Percentiles rank a stretch among this genome's conserved stretches.
These are phyloP conservation scores for Tetramorium bicarinatum DNA, from an alignment of 2,888 invertebrate genomes.

Conservation along the genomic window DNA sequence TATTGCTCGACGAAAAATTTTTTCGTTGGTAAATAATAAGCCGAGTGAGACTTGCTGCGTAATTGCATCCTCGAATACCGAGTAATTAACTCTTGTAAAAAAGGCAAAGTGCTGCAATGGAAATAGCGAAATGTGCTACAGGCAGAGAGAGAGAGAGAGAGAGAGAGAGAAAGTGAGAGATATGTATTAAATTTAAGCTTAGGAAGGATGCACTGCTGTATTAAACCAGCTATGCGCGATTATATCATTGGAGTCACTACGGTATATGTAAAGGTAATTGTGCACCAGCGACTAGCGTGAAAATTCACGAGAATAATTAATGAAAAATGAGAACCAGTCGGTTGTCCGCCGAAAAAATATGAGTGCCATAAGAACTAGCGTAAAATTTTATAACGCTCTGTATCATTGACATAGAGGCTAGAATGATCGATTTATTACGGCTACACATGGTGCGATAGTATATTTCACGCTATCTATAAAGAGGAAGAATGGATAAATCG, in stretches of 20 bases:
- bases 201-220: slow-evolving; percentile 43
- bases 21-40: slow-evolving; percentile 71
- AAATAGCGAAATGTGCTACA: slow-evolving; percentile 15
- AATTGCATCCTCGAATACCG: slow-evolving; percentile 69
- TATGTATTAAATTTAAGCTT: slow-evolving; percentile 59
- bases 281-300: slow-evolving; percentile 9
- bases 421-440: slow-evolving; percentile 22
- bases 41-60: slow-evolving; percentile 69
- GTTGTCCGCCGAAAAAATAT: not conserved
- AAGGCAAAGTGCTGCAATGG: slow-evolving; percentile 1
- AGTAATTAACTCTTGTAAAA: slow-evolving; percentile 72
- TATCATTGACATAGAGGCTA: not conserved
- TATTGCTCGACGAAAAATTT: slow-evolving; percentile 50
- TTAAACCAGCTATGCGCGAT: slow-evolving; percentile 38
- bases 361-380: slow-evolving; percentile 18
- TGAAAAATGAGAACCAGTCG: slow-evolving; percentile 19
- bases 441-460: not conserved
- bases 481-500: not conserved
- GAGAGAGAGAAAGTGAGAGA: not conserved
- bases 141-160: not conserved
- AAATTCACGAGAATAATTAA: slow-evolving; percentile 43
- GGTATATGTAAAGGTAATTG: slow-evolving; percentile 59
- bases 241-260: slow-evolving; percentile 35
- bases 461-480: slow-evolving; percentile 24
- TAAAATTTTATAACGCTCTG: slow-evolving; percentile 26